Conservation (phyloP, 2,797 vertebrate species). For the Uromys caudimaculatus region DNA sequence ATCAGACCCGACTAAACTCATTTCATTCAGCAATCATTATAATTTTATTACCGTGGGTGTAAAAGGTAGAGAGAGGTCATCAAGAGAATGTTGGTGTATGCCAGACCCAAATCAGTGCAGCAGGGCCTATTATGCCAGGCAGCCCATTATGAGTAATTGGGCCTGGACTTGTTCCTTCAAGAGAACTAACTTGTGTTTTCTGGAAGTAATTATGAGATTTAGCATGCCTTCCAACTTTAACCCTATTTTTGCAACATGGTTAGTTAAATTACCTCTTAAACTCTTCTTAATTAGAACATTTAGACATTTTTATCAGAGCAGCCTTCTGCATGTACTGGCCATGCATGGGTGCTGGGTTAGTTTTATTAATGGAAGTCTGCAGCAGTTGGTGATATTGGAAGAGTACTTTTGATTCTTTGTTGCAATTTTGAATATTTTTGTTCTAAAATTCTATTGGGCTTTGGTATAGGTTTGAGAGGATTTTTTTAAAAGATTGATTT, state of each 20-base stretch:
- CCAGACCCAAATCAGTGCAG: slow-evolving; percentile 41
- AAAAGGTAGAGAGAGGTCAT: neutral
- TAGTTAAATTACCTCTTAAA: slow-evolving; percentile 63
- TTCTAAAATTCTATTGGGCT: slow-evolving; percentile 49
- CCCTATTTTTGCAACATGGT: slow-evolving; percentile 53
- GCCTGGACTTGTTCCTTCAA: slow-evolving; percentile 54
- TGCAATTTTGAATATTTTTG: slow-evolving; percentile 40
- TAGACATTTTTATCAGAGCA: slow-evolving; percentile 39
- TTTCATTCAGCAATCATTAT: neutral
- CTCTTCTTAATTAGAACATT: slow-evolving; percentile 55
- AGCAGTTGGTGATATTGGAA: slow-evolving; percentile 3
- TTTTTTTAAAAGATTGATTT: neutral
- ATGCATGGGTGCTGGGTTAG: neutral
- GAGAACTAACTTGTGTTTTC: slow-evolving; percentile 66
- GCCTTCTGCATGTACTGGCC: neutral
- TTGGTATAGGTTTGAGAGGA: slow-evolving; percentile 12
- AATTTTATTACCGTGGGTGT: neutral
- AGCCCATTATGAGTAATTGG: slow-evolving; percentile 63
- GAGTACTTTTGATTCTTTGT: slow-evolving; percentile 15
- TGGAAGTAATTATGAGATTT: slow-evolving; percentile 74
- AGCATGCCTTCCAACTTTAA: slow-evolving; percentile 69
- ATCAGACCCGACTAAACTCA: slow-evolving; percentile 30
- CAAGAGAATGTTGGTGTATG: slow-evolving; percentile 10
- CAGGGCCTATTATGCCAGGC: neutral
- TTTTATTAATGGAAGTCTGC: slow-evolving; percentile 25